Conservation (phyloP, 2,797 vertebrate species). For the Sebastes minor region DNA sequence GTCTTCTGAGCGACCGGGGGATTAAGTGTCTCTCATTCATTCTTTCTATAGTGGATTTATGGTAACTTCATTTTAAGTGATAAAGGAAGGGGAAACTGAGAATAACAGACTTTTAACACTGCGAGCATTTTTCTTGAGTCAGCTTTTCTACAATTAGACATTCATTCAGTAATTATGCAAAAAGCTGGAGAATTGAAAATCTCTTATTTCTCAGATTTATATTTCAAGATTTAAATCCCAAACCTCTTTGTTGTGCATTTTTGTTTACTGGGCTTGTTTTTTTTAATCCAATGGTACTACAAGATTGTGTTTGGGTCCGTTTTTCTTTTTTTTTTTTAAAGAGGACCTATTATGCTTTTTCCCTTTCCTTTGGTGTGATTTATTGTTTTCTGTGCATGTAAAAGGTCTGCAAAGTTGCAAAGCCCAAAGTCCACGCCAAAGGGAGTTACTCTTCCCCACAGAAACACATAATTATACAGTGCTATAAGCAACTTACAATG, state of each 20-base stretch:
- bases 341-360: too few species aligned
- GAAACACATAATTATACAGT: too few species aligned
- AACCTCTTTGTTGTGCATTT: neutral
- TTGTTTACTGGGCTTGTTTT: neutral
- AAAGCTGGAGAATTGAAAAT: neutral
- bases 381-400: too few species aligned
- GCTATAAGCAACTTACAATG: too few species aligned
- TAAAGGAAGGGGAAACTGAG: neutral
- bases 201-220: neutral
- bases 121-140: neutral
- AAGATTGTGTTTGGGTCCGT: neutral
- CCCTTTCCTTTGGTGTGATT: too few species aligned
- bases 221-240: neutral
- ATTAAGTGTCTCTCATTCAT: conserved; percentile 8
- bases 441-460: too few species aligned
- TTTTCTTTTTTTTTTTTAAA: neutral
- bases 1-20: neutral
- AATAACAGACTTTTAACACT: neutral
- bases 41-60: neutral
- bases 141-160: neutral
- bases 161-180: neutral
- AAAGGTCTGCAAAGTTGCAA: too few species aligned
- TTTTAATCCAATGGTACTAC: neutral
- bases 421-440: too few species aligned
- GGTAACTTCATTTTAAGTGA: neutral